Percentiles rank a stretch among this genome's conserved stretches.
phyloP scores from a whole-genome alignment of 1,140 invertebrate species.

The Popillia japonica region DNA sequence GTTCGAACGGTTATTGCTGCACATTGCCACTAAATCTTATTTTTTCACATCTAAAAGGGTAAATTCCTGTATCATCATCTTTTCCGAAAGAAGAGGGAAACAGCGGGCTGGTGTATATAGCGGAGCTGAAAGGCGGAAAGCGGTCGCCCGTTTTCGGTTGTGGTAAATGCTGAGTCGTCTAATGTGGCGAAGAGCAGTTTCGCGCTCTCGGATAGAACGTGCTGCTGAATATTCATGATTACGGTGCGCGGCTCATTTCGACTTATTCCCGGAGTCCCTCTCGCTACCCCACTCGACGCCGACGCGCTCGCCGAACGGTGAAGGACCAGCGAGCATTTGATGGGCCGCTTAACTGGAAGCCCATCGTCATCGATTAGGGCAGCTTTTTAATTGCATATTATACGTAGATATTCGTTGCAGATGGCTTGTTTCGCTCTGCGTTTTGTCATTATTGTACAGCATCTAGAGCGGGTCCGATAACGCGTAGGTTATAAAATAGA shows the following conservation, averaged over 20 bases:
- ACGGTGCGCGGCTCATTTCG: slow-evolving; percentile 40
- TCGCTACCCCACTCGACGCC: neutral
- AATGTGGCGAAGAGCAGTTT: neutral
- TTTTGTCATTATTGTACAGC: neutral
- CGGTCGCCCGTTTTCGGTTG: neutral
- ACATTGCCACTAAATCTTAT: neutral
- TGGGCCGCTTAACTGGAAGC: slow-evolving; percentile 4
- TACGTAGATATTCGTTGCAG: slow-evolving; percentile 21
- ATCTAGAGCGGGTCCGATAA: neutral
- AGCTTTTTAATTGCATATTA: slow-evolving; percentile 29
- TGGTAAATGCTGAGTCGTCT: slow-evolving; percentile 26
- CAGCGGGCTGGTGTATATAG: neutral
- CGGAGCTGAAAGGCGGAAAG: neutral
- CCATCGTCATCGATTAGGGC: neutral
- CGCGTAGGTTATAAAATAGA: neutral
- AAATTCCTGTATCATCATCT: slow-evolving; percentile 17
- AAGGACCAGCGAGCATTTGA: neutral
- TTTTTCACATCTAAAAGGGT: neutral
- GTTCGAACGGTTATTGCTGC: no score
- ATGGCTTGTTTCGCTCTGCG: slow-evolving; percentile 23
- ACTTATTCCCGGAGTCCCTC: neutral
- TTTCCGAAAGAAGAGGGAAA: neutral
- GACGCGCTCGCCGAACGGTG: neutral
- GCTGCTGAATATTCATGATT: slow-evolving; percentile 47
- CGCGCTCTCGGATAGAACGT: slow-evolving; percentile 38